Conservation (phyloP, 2,113 vertebrate genomes). For the Cranoglanis bouderius region DNA sequence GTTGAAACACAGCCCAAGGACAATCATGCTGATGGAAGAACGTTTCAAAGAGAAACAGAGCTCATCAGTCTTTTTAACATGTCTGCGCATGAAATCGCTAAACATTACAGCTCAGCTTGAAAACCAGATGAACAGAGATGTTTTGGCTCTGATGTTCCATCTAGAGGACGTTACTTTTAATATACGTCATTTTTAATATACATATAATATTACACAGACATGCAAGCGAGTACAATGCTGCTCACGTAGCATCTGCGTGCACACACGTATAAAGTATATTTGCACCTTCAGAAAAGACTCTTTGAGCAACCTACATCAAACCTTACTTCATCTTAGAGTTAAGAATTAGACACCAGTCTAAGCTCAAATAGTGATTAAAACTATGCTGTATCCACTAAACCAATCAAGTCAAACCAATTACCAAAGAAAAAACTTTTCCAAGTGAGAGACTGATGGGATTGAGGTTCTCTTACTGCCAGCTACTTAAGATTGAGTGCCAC, state of each 20-base stretch:
- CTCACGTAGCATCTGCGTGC: neutral
- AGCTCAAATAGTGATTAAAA: neutral
- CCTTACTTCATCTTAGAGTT: neutral
- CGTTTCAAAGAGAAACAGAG: neutral
- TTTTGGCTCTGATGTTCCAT: neutral
- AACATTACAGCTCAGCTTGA: neutral
- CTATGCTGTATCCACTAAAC: neutral
- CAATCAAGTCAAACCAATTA: neutral
- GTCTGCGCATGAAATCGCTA: neutral
- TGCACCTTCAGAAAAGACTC: neutral
- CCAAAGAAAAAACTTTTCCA: neutral
- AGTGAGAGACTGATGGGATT: neutral
- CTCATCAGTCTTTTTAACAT: neutral
- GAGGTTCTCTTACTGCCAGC: neutral
- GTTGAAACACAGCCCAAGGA: no score
- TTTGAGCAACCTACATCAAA: neutral
- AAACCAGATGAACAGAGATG: no score
- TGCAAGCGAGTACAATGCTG: neutral
- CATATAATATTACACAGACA: neutral
- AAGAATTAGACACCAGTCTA: neutral
- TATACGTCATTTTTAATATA: no score
- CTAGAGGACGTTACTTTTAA: neutral
- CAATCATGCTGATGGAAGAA: neutral
- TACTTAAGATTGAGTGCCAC: neutral
- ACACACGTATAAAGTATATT: neutral